Conservation (phyloP, 2,113 vertebrate species). For the Plectropomus leopardus region DNA sequence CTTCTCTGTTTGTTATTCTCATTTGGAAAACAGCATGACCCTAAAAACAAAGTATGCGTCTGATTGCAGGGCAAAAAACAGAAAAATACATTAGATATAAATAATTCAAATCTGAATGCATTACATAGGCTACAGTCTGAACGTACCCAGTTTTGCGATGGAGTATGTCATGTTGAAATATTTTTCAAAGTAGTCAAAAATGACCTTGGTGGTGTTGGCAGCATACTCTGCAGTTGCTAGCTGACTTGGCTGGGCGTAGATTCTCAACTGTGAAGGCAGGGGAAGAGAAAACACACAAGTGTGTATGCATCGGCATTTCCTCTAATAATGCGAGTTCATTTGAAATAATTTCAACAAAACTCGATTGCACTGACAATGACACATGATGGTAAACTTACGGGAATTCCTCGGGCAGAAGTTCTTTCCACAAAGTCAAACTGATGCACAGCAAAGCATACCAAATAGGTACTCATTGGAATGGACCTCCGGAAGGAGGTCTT, state of each 20-base stretch:
- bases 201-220: slow-evolving; percentile 87
- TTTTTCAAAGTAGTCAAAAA: slow-evolving; percentile 93
- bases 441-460: slow-evolving; percentile 97
- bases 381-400: slow-evolving; percentile 71
- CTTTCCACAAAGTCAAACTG: slow-evolving; percentile 81
- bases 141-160: slow-evolving; percentile 93
- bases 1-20: not conserved
- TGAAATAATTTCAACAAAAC: not conserved
- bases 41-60: not conserved
- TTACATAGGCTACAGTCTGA: not conserved
- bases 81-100: not conserved
- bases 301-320: too few species aligned
- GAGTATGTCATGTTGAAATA: slow-evolving; percentile 94
- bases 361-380: not conserved
- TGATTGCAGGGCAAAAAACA: not conserved
- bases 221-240: slow-evolving; percentile 91
- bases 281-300: not conserved
- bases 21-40: not conserved
- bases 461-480: slow-evolving; percentile 95
- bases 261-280: slow-evolving; percentile 86
- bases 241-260: slow-evolving; percentile 93
- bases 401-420: slow-evolving; percentile 79
- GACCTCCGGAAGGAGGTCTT: slow-evolving; percentile 89
- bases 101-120: not conserved
- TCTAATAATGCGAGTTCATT: too few species aligned